Evolutionary conservation across 2,797 vertebrate genomes (phyloP), one percentile per base, ranked within the genome.

Genomic region (Sternotherus odoratus): DNA sequence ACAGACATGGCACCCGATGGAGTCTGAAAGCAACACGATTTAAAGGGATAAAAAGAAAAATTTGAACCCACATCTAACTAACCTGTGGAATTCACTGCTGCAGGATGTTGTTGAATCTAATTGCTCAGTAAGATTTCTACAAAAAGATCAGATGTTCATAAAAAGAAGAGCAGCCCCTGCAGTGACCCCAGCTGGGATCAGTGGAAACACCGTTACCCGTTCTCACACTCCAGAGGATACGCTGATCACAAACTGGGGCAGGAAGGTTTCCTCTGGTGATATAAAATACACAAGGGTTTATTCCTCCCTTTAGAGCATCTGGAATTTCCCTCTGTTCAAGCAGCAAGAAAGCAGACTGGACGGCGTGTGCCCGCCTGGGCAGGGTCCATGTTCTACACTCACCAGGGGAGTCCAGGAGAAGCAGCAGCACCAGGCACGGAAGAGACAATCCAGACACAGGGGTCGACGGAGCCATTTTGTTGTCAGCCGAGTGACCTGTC

Each of bases 391-490:
- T n/a, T 43, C 77, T 50, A 23, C n/a, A 57, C 56, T 89, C 83
- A 89, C 80, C 28, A 49, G 48, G 39, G 33, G 92, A 48, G 24
- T 66, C 39, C 48, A 90, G 75, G 33, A 88, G 51, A 51, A 92
- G 72, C 48, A 75, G 57, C 53, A 88, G 79, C 46, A 90, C 53
- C 8, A 81, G 23, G 17, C 50, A 87, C 2, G 28, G 63, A 48
- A 74, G 80, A 43, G 3, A 2, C 3, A 46, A 26, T 17, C 0
- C 2, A 15, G 24, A 19, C 4, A 5, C 28, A 30, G 39, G 66
- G n/a, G 26, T 6, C 4, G 3, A 12, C 9, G 15, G 7, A 19
- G 46, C 54, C 78, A 43, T 89, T 5, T 0, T 8, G 3, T 4
- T 6, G 43, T 12, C 28, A 2, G 8, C 17, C 26, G 30, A 2